These are phyloP conservation scores for Lapara coniferarum DNA, from an alignment of 2,888 invertebrate species.

Conservation along the genomic window DNA sequence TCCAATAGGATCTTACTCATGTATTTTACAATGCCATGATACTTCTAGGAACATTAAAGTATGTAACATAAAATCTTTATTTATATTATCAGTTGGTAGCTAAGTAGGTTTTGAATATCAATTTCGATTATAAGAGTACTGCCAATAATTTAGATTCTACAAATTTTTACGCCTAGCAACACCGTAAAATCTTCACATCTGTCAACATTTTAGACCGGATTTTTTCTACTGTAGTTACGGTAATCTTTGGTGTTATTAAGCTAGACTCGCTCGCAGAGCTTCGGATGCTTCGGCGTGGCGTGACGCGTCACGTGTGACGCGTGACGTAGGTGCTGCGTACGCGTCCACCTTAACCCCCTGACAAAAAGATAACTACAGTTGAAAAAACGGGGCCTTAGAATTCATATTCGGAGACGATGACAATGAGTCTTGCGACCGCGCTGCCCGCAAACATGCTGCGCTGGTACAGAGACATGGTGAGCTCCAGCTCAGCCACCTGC, in stretches of 20 bases:
- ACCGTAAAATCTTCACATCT: background rate
- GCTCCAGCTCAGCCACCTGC: conserved; percentile 94
- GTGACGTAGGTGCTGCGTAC: too few relatives aligned
- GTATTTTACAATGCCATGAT: background rate
- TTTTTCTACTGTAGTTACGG: too few relatives aligned
- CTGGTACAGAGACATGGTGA: conserved; percentile 93
- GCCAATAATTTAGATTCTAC: background rate
- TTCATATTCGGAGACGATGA: conserved; percentile 92
- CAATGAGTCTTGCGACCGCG: conserved; percentile 92
- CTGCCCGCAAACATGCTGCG: conserved; percentile 89
- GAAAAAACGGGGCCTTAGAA: too few relatives aligned
- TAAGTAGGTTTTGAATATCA: background rate
- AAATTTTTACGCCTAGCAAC: background rate
- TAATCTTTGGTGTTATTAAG: too few relatives aligned
- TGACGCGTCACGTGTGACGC: too few relatives aligned
- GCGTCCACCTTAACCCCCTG: too few relatives aligned
- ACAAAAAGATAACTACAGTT: too few relatives aligned
- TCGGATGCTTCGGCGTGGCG: too few relatives aligned
- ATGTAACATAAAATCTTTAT: background rate
- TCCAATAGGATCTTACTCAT: background rate
- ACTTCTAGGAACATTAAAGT: conserved; percentile 7
- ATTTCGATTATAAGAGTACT: background rate
- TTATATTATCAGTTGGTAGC: background rate
- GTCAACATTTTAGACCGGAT: conserved; percentile 34
- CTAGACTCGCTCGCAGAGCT: too few relatives aligned